Evolutionary conservation across 2,888 invertebrate species (phyloP).

Genomic region (Nomada hirtipes): DNA sequence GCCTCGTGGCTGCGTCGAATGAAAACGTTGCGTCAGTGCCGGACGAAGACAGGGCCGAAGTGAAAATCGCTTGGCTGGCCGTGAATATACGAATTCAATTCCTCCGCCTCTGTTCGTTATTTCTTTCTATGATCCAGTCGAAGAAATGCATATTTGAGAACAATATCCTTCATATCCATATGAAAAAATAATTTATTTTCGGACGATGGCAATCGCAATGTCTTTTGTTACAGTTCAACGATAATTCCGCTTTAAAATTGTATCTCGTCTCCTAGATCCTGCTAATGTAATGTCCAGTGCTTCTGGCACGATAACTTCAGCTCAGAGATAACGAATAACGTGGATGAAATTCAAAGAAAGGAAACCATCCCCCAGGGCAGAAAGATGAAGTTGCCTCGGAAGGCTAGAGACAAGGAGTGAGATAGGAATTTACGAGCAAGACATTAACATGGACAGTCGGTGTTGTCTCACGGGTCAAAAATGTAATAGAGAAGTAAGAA

Average conservation of each 20-base stretch:
- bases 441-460: slow-evolving; percentile 43
- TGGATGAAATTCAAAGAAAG: background rate
- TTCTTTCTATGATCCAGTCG: background rate
- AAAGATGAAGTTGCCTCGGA: slow-evolving; percentile 15
- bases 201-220: no score
- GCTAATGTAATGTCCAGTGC: background rate
- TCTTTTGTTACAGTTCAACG: background rate
- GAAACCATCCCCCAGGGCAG: background rate
- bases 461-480: slow-evolving; percentile 41
- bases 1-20: slow-evolving; percentile 56
- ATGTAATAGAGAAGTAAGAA: slow-evolving; percentile 36
- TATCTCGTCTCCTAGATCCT: background rate
- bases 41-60: slow-evolving; percentile 8
- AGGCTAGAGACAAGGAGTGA: slow-evolving; percentile 1
- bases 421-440: slow-evolving; percentile 34
- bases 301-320: background rate
- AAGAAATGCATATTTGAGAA: background rate
- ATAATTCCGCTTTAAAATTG: background rate
- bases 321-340: background rate
- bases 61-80: slow-evolving; percentile 31
- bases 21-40: slow-evolving; percentile 56
- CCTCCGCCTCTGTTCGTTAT: background rate
- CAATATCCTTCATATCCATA: background rate
- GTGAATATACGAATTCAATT: slow-evolving; percentile 39
- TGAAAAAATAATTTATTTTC: background rate